These are phyloP conservation scores for Marasmarcha lunaedactyla DNA, from an alignment of 2,888 invertebrate genomes.

Conservation along the genomic window DNA sequence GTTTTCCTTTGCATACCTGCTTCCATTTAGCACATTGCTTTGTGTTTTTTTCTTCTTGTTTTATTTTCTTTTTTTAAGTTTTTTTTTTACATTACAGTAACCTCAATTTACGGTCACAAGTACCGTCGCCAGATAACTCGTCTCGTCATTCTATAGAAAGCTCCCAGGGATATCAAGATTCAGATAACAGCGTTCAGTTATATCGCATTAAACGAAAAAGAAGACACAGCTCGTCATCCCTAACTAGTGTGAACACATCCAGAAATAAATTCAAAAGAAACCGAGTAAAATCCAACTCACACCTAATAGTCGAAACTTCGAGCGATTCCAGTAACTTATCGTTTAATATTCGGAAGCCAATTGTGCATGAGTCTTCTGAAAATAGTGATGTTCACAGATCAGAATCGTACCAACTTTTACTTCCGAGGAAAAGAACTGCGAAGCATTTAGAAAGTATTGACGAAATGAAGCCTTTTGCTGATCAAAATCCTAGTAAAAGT, in stretches of 20 bases:
- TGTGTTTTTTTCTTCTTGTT: not conserved
- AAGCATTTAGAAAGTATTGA: constrained; percentile 30
- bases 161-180: constrained; percentile 48
- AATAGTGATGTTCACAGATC: constrained; percentile 35
- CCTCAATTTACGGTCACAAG: no score
- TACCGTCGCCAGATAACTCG: constrained; percentile 11
- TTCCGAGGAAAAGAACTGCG: constrained; percentile 21
- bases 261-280: constrained; percentile 19
- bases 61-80: no score
- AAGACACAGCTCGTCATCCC: constrained; percentile 19
- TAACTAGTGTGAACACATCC: constrained; percentile 15
- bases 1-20: no score
- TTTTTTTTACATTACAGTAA: no score
- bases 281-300: constrained; percentile 21
- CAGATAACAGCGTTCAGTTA: constrained; percentile 33
- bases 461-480: constrained; percentile 13
- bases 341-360: constrained; percentile 20
- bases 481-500: no score
- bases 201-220: constrained; percentile 25
- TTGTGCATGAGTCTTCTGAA: constrained; percentile 24
- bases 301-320: constrained; percentile 23
- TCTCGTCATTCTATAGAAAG: constrained; percentile 30
- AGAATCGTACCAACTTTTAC: constrained; percentile 43
- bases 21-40: constrained; percentile 8
- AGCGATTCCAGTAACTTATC: constrained; percentile 1